Base-by-base conservation (phyloP, 2,888 invertebrate genomes). In the Melieria omissa region DNA sequence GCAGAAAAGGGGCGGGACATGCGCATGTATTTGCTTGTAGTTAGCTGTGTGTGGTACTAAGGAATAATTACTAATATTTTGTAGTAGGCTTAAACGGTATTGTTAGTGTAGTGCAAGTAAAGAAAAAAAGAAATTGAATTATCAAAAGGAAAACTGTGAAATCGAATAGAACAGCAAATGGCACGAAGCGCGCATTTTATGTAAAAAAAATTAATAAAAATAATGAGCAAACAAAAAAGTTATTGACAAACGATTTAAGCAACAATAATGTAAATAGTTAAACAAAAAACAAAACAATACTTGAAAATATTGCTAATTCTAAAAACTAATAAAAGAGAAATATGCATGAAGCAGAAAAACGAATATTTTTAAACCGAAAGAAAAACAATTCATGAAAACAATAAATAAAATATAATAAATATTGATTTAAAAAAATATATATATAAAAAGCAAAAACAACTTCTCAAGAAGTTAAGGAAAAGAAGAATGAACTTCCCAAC, bases 201-300 rank as follows among this genome's bases (percentile, higher is more conserved):
- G 29, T 29, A 29, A 29, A 29, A 8, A 52, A 52, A 52, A 14
- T 52, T 5, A 52, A 52, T 52, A 52, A 52, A 2, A 52, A 52
- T 5, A 52, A 52, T n/a, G 12, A 52, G 5, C 5, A 8, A 52
- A n/a, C 10, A 52, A 52, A n/a, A 52, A 52, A 52, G 10, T 14
- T 12, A 52, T n/a, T 52, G 52, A 12, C 12, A 52, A 52, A 5
- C 52, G 52, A 52, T 52, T 52, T 52, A 52, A 52, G 52, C 52
- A 52, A 52, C 52, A 52, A 52, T 52, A 52, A 52, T 52, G 52
- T 52, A 52, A 52, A 52, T 52, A 52, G 5, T 52, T 52, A 52
- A 52, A 7, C 4, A 52, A 3, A 10, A 47, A n/a, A n/a, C n/a
- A n/a, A n/a, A 29, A 29, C 29, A 29, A 29, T 29, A 29, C 29